Conservation (phyloP, 2,797 vertebrate genomes). For the Scyliorhinus canicula region DNA sequence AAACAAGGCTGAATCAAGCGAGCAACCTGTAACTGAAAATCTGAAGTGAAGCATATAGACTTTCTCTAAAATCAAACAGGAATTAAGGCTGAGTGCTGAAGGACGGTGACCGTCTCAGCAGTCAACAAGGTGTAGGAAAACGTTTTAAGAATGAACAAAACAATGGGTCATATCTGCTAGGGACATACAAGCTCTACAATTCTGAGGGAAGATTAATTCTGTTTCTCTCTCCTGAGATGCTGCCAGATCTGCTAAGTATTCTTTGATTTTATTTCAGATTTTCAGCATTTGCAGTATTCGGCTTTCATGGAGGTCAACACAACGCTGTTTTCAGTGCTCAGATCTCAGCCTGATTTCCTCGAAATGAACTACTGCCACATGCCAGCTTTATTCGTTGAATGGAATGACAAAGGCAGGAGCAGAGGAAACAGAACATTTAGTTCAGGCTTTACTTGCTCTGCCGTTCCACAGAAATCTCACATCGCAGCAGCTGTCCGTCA, state of each 20-base stretch:
- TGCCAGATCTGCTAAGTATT: background rate
- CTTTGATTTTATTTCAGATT: too few species aligned
- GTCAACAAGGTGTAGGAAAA: background rate
- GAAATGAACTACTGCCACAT: background rate
- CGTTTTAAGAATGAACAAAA: background rate
- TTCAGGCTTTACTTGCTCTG: background rate
- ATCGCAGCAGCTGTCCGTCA: background rate
- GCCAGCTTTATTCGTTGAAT: background rate
- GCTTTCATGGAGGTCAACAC: background rate
- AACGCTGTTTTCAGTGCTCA: background rate
- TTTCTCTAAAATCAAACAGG: background rate
- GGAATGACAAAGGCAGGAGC: background rate
- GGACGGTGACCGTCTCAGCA: background rate
- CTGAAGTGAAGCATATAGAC: background rate
- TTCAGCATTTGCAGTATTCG: too few species aligned
- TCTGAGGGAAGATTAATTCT: background rate
- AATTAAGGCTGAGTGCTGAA: background rate
- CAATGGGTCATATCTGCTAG: background rate
- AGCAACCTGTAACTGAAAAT: background rate
- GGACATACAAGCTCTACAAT: background rate
- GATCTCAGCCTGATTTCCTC: background rate
- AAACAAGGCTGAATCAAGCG: background rate
- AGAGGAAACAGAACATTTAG: background rate
- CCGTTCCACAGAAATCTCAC: background rate
- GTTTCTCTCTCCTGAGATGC: background rate